Percentiles rank a stretch among this genome's conserved stretches.
Evolutionary conservation across 2,888 invertebrate genomes (phyloP).

Genomic region (Melinaea marsaeus): DNA sequence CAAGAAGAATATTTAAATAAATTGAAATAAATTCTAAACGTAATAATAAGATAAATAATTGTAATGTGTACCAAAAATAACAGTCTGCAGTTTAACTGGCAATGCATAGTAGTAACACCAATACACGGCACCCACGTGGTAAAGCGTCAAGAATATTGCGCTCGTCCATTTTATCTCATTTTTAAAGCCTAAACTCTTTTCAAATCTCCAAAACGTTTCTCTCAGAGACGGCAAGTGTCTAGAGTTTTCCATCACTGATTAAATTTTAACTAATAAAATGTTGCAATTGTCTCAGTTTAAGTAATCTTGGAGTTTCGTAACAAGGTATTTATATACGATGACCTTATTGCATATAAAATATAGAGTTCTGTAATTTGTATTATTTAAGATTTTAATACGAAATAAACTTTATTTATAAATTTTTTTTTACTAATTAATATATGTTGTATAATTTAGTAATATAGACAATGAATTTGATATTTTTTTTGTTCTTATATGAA

Average conservation of each 20-base stretch:
- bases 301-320: slow-evolving; percentile 20
- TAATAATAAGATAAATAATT: neutral
- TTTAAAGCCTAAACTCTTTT: slow-evolving; percentile 62
- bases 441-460: too few species aligned
- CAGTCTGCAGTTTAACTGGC: slow-evolving; percentile 66
- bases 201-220: slow-evolving; percentile 53
- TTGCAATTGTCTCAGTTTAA: slow-evolving; percentile 10
- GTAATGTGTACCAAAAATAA: slow-evolving; percentile 54
- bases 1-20: too few species aligned
- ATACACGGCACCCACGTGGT: slow-evolving; percentile 60
- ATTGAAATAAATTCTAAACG: neutral
- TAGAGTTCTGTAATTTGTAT: slow-evolving; percentile 8
- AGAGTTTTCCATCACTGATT: slow-evolving; percentile 37
- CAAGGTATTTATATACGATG: slow-evolving; percentile 10
- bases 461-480: too few species aligned
- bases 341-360: slow-evolving; percentile 6
- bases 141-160: slow-evolving; percentile 53
- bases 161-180: slow-evolving; percentile 70
- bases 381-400: neutral
- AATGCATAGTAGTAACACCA: slow-evolving; percentile 65
- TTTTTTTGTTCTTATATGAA: too few species aligned
- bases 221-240: slow-evolving; percentile 40
- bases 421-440: too few species aligned
- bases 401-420: too few species aligned
- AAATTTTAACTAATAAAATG: slow-evolving; percentile 1